A percentile compares a stretch with the other conserved stretches of the same genome.
phyloP scores from a whole-genome alignment of 2,797 vertebrate genomes.

The Astyanax mexicanus region DNA sequence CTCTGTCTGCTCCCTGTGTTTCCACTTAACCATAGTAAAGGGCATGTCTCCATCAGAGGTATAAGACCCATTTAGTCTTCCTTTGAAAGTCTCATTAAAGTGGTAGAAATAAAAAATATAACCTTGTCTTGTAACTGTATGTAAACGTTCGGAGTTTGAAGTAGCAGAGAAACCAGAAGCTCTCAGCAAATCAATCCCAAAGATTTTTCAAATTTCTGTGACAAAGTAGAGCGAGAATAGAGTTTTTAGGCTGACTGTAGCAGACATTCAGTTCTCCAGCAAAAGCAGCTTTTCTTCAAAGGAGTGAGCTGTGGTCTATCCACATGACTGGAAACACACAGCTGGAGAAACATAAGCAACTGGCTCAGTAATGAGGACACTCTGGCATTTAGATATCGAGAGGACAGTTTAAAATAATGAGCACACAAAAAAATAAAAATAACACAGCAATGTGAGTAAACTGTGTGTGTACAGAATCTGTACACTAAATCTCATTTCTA shows the following conservation, averaged over 20 bases:
- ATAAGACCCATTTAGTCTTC: neutral
- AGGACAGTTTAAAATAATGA: constrained; percentile 16
- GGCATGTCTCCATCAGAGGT: neutral
- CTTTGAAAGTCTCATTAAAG: neutral
- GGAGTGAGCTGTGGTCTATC: no score
- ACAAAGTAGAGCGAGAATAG: neutral
- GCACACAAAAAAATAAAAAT: neutral
- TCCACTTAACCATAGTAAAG: constrained; percentile 1
- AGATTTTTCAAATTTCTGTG: neutral
- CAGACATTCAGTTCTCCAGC: neutral
- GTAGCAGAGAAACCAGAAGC: neutral
- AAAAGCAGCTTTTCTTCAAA: constrained; percentile 7
- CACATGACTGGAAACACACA: neutral
- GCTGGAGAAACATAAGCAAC: neutral
- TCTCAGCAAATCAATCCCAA: neutral
- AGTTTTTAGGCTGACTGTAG: neutral
- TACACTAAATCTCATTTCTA: constrained; percentile 5
- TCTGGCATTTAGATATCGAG: constrained; percentile 7
- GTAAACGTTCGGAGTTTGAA: neutral
- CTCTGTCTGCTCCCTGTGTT: neutral
- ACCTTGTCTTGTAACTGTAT: neutral
- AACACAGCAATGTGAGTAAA: no score
- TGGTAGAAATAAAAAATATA: neutral
- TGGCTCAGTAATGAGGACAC: neutral
- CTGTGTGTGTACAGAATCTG: neutral